Evolutionary conservation across 2,888 invertebrate genomes (phyloP).

Genomic region (Stratiomys singularior): DNA sequence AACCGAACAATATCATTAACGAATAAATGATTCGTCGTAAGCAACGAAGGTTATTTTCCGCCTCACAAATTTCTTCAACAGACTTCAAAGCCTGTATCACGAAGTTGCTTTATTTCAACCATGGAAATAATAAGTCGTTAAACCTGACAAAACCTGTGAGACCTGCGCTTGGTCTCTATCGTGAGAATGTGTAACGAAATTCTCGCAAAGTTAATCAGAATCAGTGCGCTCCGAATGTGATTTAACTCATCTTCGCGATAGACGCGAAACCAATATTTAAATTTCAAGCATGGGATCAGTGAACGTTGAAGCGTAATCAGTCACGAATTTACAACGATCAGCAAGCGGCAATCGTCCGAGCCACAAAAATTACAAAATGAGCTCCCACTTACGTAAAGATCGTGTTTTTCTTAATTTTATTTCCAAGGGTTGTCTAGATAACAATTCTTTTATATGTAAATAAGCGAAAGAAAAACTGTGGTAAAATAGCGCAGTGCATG

Average conservation of each 20-base stretch:
- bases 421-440: slow-evolving; percentile 13
- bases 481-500: not conserved
- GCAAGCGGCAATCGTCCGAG: not conserved
- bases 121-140: too few relatives aligned
- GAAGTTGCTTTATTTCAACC: too few relatives aligned
- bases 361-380: not conserved
- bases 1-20: too few relatives aligned
- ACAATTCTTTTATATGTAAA: slow-evolving; percentile 33
- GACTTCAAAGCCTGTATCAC: too few relatives aligned
- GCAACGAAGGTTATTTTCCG: too few relatives aligned
- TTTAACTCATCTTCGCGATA: not conserved
- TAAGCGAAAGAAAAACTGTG: slow-evolving; percentile 11
- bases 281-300: slow-evolving; percentile 24
- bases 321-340: slow-evolving; percentile 19
- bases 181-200: not conserved
- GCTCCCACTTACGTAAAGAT: slow-evolving; percentile 2
- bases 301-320: slow-evolving; percentile 27
- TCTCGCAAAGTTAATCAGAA: not conserved
- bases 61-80: too few relatives aligned
- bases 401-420: slow-evolving; percentile 8
- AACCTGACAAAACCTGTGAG: not conserved
- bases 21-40: too few relatives aligned
- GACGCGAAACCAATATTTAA: slow-evolving; percentile 6
- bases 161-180: not conserved
- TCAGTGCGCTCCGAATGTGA: not conserved